Base-by-base conservation (phyloP, 1,140 invertebrate species). In the Venturia canescens region DNA sequence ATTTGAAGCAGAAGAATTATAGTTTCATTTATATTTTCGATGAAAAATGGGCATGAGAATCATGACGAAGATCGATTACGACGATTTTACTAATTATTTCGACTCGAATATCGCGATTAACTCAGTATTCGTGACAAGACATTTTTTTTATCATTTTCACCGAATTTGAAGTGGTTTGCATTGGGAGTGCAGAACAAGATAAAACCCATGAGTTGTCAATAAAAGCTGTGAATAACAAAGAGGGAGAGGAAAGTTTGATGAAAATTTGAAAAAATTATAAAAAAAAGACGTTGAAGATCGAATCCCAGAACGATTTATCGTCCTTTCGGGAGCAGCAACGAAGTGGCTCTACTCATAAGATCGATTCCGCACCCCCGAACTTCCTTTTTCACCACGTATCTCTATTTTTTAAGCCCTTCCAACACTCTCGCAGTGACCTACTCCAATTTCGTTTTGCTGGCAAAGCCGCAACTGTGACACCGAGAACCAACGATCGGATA, bases 291-390 rank as follows among this genome's bases (percentile, higher is more conserved):
- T n/a, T 26, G 57, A 26, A 1, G 57, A 63, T 16, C 21, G 18
- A 63, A 21, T 26, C 57, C 57, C 18, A 11, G 18, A 21, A 34
- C 71, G 71, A 74, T 74, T 74, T 74, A 74, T 74, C 71, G 71
- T 26, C 48, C 44, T 23, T 7, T 21, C 1, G 71, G n/a, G n/a
- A n/a, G 44, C 48, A 27, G 38, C 53, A 74, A 74, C 50, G 27
- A 74, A 74, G 71, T 74, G 71, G 71, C 71, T 74, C 53, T 50
- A 74, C 38, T 74, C 27, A 53, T 44, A 23, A 74, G 38, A 74
- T 74, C 71, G 71, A 74, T 74, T 44, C 18, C 1, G 6, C 21
- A 27, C 21, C 34, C n/a, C n/a, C 18, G 1, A 44, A 4, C 15
- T 71, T 34, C 21, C 69, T 71, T 44, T 18, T 21, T 34, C 69